Percentiles rank a stretch among this genome's conserved stretches.
Evolutionary conservation across 2,113 vertebrate species (phyloP).

Genomic region (Platysteira castanea): DNA sequence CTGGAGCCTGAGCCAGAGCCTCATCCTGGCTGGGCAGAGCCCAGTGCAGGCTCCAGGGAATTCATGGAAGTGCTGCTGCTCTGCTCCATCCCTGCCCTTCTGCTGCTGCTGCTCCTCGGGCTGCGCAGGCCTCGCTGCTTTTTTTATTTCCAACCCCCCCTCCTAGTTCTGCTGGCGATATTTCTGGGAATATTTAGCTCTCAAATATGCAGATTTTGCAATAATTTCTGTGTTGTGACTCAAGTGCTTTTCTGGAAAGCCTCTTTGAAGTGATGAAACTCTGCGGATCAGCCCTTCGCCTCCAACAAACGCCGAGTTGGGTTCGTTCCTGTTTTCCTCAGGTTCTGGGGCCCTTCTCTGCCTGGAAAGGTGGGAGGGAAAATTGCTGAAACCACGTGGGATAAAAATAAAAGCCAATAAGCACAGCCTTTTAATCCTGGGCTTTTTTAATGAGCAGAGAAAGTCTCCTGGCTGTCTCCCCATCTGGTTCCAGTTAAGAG

Average conservation of each 20-base stretch:
- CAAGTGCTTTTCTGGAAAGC: neutral
- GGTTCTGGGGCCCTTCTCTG: neutral
- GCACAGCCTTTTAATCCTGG: neutral
- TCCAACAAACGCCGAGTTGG: neutral
- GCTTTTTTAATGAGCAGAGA: neutral
- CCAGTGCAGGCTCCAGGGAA: neutral
- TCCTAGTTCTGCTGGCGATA: neutral
- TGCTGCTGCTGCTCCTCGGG: neutral
- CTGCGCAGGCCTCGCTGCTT: neutral
- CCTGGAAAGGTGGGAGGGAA: neutral
- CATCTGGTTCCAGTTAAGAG: neutral
- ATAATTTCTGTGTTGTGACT: neutral
- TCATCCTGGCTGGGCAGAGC: neutral
- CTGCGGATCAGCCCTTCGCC: neutral
- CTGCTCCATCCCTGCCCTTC: neutral
- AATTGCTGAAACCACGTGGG: neutral
- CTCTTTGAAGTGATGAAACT: neutral
- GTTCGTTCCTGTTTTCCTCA: neutral
- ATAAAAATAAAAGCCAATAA: neutral
- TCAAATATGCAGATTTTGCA: slow-evolving; percentile 40
- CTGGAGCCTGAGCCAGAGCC: neutral
- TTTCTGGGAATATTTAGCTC: slow-evolving; percentile 43
- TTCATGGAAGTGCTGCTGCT: neutral
- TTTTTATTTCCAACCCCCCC: no score
- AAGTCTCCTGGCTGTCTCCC: neutral